Conservation (phyloP, 1,140 invertebrate genomes). For the Bombus superbus region DNA sequence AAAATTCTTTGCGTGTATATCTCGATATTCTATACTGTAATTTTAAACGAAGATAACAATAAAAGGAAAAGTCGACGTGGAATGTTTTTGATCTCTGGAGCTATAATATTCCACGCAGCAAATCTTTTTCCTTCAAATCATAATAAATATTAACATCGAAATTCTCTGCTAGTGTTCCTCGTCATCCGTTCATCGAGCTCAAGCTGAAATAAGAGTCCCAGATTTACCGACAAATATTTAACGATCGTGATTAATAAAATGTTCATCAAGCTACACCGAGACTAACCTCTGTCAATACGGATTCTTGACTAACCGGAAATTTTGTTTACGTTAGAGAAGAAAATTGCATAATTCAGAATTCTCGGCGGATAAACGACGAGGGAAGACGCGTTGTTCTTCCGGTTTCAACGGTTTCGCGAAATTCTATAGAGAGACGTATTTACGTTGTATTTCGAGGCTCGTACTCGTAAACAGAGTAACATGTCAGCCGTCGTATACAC, state of each 20-base stretch:
- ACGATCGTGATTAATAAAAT: conserved; percentile 2
- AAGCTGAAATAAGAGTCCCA: background rate
- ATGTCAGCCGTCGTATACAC: conserved; percentile 52
- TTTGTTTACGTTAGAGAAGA: background rate
- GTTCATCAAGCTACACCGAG: background rate
- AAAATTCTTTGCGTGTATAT: background rate
- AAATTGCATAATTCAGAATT: conserved; percentile 15
- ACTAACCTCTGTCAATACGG: background rate
- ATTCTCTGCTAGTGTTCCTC: background rate
- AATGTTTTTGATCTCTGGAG: too few species aligned
- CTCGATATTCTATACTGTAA: background rate
- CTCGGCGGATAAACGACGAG: background rate
- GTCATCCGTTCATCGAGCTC: background rate
- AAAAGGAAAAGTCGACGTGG: too few species aligned
- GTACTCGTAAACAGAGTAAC: conserved; percentile 60
- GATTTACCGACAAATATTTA: conserved; percentile 34
- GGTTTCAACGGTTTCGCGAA: background rate
- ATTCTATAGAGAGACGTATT: conserved; percentile 50
- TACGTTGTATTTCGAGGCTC: conserved; percentile 43
- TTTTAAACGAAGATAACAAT: too few species aligned
- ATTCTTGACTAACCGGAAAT: background rate
- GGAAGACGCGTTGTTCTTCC: background rate
- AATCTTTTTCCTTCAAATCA: too few species aligned
- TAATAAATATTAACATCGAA: background rate
- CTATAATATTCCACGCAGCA: too few species aligned